phyloP scores from a whole-genome alignment of 2,888 invertebrate species.

The Achlya flavicornis region DNA sequence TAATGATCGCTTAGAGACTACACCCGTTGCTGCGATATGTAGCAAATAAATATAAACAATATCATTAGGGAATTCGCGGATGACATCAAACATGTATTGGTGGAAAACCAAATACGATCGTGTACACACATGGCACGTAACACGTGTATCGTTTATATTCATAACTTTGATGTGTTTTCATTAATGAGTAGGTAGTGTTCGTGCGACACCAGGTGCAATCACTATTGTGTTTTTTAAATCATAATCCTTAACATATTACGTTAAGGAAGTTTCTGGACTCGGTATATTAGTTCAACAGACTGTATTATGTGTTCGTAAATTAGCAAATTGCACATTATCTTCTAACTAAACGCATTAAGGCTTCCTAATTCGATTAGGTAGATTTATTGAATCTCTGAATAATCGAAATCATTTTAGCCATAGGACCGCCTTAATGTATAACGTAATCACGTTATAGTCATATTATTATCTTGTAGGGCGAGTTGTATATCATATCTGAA shows the following conservation, averaged over 20 bases:
- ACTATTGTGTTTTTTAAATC: neutral
- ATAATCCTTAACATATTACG: neutral
- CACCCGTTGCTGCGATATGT: neutral
- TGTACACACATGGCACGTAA: neutral
- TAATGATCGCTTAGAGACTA: neutral
- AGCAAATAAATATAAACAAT: neutral
- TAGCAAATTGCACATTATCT: neutral
- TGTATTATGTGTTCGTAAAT: neutral
- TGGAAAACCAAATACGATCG: neutral
- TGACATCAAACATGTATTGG: constrained; percentile 9
- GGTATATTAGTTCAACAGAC: neutral
- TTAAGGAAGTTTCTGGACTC: neutral
- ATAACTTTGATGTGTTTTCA: constrained; percentile 13
- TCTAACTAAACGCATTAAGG: neutral
- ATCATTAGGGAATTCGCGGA: neutral
- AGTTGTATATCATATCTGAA: neutral
- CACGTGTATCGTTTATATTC: constrained; percentile 7
- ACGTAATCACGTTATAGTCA: neutral
- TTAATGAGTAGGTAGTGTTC: constrained; percentile 6
- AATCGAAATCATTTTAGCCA: neutral
- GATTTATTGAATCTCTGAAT: neutral
- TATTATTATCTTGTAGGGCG: neutral
- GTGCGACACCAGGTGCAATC: constrained; percentile 5
- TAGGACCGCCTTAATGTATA: neutral
- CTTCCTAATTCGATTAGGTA: neutral